Evolutionary conservation across 2,113 vertebrate species (phyloP), one percentile per base, ranked within the genome.

Genomic region (Orthonyx spaldingii): DNA sequence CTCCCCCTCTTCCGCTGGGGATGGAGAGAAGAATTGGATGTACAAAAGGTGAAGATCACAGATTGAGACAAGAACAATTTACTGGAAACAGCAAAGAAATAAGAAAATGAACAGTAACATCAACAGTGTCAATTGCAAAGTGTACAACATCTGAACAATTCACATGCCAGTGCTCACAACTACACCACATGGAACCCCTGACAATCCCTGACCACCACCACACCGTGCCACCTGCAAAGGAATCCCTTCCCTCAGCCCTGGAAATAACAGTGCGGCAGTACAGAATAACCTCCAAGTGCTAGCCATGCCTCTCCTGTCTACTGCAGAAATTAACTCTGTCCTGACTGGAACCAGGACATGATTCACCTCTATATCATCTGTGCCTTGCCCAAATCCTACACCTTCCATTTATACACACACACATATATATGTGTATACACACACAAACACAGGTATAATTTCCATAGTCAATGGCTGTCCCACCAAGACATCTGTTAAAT

Each of bases 171-270:
- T 11, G 20, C 41, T 79, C 30, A 10, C n/a, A 37, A 2, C 15
- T 3, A 0, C 2, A 30, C 16, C 2, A 2, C 35, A 47, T 4
- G 9, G 41, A 55, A 2, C 7, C 32, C 41, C 41, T 41, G 35
- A 16, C 11, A 21, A 30, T 4, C 2, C 47, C 24, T 55, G n/a
- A 13, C 7, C 33, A 37, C n/a, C 0, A 3, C 12, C 30, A 6
- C 2, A 7, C 28, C 32, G 2, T 2, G 4, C 2, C 0, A 1
- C 32, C 10, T 28, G 30, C n/a, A 55, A 55, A 63, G 41, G 11
- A 11, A 42, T 9, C 9, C 30, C 17, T 49, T 64, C 16, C 13
- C 20, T 4, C 24, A 26, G 1, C n/a, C 27, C 42, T 22, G 35
- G 16, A 56, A 35, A 4, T 32, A 22, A 33, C 7, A 8, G 12